Evolutionary conservation across 2,797 vertebrate species (phyloP).

Genomic region (Ibycter americanus): DNA sequence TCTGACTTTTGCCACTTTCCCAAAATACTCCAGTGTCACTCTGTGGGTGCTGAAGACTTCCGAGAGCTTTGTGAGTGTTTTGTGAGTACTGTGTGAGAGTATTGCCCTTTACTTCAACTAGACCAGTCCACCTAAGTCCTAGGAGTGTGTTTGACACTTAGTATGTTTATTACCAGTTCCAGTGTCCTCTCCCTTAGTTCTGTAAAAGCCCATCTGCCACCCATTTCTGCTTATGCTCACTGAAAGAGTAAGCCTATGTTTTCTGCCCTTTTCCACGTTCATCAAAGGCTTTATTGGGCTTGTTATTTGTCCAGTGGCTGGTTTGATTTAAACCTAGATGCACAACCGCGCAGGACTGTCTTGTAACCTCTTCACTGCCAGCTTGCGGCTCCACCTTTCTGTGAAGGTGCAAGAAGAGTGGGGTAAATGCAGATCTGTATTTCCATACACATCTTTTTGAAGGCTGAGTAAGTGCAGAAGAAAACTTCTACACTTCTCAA

Average conservation of each 20-base stretch:
- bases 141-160: not conserved
- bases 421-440: not conserved
- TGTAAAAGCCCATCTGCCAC: not conserved
- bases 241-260: not conserved
- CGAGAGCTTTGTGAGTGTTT: not conserved
- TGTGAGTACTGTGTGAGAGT: not conserved
- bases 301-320: not conserved
- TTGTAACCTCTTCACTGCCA: not conserved
- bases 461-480: not conserved
- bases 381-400: rapidly evolving
- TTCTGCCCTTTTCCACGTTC: not conserved
- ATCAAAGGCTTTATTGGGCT: not conserved
- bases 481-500: not conserved
- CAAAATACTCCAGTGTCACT: not conserved
- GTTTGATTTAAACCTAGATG: not conserved
- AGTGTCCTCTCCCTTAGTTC: not conserved
- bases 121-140: not conserved
- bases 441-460: not conserved
- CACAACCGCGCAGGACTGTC: not conserved
- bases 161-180: not conserved
- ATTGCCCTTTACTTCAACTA: not conserved
- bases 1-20: not conserved
- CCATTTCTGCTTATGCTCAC: not conserved
- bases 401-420: not conserved
- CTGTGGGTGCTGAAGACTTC: not conserved